These are phyloP conservation scores for Siniperca obscura DNA, from an alignment of 2,797 vertebrate species.

Conservation along the genomic window DNA sequence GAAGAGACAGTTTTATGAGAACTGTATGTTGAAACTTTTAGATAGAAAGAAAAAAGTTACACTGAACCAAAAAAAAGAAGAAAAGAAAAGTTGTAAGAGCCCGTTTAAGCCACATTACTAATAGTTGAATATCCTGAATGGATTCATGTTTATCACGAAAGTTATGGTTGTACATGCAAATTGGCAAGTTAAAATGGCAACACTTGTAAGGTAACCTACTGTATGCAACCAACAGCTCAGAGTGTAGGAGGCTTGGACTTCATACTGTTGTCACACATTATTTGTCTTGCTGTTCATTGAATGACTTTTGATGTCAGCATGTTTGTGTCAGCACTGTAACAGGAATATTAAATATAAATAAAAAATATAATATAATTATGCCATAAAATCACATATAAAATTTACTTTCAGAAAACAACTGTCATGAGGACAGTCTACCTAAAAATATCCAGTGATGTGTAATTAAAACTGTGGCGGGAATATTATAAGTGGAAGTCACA, in stretches of 20 bases:
- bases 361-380: not conserved
- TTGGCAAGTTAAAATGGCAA: not conserved
- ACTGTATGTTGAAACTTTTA: not conserved
- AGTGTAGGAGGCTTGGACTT: not conserved
- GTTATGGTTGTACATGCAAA: constrained; percentile 10
- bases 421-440: not conserved
- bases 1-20: not conserved
- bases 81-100: not conserved
- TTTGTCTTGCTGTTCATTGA: not conserved
- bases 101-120: not conserved
- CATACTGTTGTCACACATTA: not conserved
- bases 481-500: not conserved
- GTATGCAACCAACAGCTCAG: not conserved
- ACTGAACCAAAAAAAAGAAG: too few species aligned
- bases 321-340: not conserved
- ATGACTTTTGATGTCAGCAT: not conserved
- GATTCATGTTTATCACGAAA: not conserved
- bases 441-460: not conserved
- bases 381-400: not conserved
- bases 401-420: not conserved
- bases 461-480: not conserved
- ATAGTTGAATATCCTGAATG: not conserved
- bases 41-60: not conserved
- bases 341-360: not conserved
- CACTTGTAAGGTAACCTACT: not conserved